These are phyloP conservation scores for Diadophis punctatus DNA, from an alignment of 2,113 vertebrate species.

Conservation along the genomic window DNA sequence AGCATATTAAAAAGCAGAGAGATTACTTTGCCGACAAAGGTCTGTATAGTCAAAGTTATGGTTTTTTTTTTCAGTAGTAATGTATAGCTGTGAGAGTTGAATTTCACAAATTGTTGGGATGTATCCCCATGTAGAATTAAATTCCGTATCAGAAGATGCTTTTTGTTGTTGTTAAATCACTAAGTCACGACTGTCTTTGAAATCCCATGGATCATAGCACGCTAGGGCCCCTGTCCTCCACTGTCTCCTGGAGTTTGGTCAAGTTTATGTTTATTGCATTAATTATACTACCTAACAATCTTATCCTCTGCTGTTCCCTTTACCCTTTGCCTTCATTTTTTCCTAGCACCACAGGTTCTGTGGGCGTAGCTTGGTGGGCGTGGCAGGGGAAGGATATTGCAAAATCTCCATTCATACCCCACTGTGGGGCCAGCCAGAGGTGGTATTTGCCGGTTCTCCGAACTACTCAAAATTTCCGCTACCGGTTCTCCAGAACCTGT, in stretches of 20 bases:
- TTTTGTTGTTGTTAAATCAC: not conserved
- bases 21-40: not conserved
- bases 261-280: not conserved
- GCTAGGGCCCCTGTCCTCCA: not conserved
- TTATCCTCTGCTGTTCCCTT: not conserved
- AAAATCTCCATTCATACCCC: too few species aligned
- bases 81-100: not conserved
- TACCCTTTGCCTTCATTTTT: not conserved
- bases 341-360: too few species aligned
- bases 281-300: not conserved
- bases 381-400: too few species aligned
- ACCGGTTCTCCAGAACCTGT: too few species aligned
- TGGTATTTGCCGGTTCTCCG: too few species aligned
- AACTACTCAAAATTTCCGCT: too few species aligned
- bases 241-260: not conserved
- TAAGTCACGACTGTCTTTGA: not conserved
- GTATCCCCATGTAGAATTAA: not conserved
- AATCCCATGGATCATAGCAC: not conserved
- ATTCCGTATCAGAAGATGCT: not conserved
- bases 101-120: not conserved
- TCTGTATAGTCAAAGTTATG: not conserved
- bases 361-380: too few species aligned
- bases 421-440: too few species aligned
- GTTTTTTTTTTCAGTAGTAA: not conserved
- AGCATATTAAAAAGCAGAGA: not conserved